Evolutionary conservation across 2,113 vertebrate genomes (phyloP).

Genomic region (Mungos mungo): DNA sequence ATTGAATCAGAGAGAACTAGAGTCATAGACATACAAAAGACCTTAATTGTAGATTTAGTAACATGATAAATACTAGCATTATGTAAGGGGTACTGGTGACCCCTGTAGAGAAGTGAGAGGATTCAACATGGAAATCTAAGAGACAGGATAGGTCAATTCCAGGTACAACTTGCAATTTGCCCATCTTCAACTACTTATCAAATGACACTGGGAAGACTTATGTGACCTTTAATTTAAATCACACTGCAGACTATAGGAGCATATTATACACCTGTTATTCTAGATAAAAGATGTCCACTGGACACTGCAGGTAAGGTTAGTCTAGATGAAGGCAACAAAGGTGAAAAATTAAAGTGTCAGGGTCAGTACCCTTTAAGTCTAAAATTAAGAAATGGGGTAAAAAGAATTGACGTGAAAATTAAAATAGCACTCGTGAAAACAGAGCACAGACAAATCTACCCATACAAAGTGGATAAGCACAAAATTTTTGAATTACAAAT

Average conservation of each 20-base stretch:
- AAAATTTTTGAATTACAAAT: not conserved
- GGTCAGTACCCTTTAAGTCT: not conserved
- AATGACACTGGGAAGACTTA: not conserved
- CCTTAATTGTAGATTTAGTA: not conserved
- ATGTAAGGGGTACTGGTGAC: not conserved
- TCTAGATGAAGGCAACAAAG: not conserved
- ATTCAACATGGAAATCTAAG: not conserved
- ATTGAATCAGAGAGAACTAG: not conserved
- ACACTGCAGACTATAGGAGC: not conserved
- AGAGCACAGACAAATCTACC: not conserved
- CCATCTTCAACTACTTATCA: not conserved
- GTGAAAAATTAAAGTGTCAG: not conserved
- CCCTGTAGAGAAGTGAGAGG: not conserved
- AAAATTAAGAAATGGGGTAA: not conserved
- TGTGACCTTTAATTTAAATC: not conserved
- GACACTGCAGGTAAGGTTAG: not conserved
- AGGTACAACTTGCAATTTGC: not conserved
- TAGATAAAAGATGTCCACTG: not conserved
- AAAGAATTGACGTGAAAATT: not conserved
- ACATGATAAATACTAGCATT: not conserved
- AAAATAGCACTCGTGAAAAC: not conserved
- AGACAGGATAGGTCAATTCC: not conserved
- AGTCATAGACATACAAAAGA: not conserved
- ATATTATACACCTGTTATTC: not conserved
- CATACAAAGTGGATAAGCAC: not conserved